Percentiles rank a stretch among this genome's conserved stretches.
These are phyloP conservation scores for Periophthalmodon schlosseri DNA, from an alignment of 2,113 vertebrate species.

Conservation along the genomic window DNA sequence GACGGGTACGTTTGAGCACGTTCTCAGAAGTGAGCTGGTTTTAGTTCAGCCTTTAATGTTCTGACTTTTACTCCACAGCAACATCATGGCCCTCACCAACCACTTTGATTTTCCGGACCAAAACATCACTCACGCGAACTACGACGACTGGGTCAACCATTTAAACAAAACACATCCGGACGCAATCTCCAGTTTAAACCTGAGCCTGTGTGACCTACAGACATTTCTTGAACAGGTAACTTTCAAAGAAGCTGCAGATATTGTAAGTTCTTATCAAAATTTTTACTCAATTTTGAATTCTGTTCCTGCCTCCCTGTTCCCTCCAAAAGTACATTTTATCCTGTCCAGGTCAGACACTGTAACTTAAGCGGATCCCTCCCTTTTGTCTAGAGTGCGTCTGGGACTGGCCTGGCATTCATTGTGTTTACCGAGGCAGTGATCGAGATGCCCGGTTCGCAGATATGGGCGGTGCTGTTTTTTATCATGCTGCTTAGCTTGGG, in stretches of 20 bases:
- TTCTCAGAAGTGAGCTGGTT: not conserved
- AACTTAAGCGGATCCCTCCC: constrained; percentile 28
- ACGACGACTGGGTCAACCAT: constrained; percentile 58
- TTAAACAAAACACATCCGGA: constrained; percentile 71
- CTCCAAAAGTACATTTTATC: constrained; percentile 51
- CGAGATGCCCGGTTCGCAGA: constrained; percentile 86
- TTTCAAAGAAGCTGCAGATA: not conserved
- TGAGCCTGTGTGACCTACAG: constrained; percentile 80
- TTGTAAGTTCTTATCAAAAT: not conserved
- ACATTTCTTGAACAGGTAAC: constrained; percentile 86
- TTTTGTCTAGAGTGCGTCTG: constrained; percentile 82
- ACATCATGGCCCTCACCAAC: constrained; percentile 82
- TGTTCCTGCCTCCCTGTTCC: not conserved
- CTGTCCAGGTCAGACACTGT: constrained; percentile 79
- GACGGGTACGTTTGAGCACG: constrained; percentile 71
- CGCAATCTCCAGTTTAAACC: constrained; percentile 60
- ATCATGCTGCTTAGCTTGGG: constrained; percentile 89
- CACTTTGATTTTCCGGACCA: constrained; percentile 82
- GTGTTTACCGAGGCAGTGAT: constrained; percentile 87
- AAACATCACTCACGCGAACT: constrained; percentile 80
- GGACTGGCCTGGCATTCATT: constrained; percentile 90
- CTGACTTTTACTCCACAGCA: constrained; percentile 71
- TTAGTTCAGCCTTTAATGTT: not conserved
- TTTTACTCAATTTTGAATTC: not conserved
- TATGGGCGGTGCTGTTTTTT: constrained; percentile 92